Evolutionary conservation across 2,797 vertebrate species (phyloP).

Genomic region (Pangasius macronema): DNA sequence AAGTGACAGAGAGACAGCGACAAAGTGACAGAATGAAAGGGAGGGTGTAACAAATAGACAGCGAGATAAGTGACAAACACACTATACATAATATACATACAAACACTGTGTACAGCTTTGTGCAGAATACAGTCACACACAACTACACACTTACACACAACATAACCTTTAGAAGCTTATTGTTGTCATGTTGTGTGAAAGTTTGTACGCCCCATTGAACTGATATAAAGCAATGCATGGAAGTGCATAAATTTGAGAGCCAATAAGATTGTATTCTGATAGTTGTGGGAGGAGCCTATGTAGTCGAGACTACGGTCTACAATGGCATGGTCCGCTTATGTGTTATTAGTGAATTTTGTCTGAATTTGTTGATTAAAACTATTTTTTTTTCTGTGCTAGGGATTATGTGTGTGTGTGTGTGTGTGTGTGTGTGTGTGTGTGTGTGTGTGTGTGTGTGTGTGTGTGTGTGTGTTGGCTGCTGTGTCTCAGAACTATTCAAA

Average conservation of each 20-base stretch:
- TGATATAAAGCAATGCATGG: background rate
- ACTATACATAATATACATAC: too few species aligned
- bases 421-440: conserved; percentile 22
- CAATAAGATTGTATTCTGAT: background rate
- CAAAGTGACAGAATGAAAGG: background rate
- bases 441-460: conserved; percentile 23
- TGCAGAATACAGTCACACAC: too few species aligned
- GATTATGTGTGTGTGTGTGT: background rate
- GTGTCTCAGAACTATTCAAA: conserved; percentile 49
- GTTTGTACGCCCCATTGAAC: background rate
- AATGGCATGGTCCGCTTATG: background rate
- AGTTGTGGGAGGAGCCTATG: background rate
- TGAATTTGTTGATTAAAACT: background rate
- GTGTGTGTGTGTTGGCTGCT: conserved; percentile 23
- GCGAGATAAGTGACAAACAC: too few species aligned
- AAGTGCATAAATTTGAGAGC: background rate
- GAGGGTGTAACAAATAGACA: background rate
- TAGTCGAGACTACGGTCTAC: background rate
- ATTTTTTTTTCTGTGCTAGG: background rate
- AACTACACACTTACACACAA: too few species aligned
- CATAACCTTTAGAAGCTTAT: background rate
- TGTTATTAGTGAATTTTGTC: background rate
- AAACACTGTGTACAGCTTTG: too few species aligned
- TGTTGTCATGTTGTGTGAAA: background rate
- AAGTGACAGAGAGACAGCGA: background rate